Percentiles rank a stretch among this genome's conserved stretches.
These are phyloP conservation scores for Pangasius djambal DNA, from an alignment of 2,797 vertebrate species.

Conservation along the genomic window DNA sequence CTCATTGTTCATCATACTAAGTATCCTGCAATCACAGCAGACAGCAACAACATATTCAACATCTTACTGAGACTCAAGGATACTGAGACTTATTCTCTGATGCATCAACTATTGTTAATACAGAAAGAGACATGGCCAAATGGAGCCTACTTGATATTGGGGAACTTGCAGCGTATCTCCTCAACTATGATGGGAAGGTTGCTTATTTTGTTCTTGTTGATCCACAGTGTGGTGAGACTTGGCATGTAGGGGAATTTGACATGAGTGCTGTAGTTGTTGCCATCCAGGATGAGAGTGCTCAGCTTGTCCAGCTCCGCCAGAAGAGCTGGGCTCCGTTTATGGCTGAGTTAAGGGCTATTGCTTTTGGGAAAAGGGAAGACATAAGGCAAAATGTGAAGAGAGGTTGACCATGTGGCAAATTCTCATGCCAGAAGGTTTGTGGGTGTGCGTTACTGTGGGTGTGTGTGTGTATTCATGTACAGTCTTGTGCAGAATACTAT, in stretches of 20 bases:
- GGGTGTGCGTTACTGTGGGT: neutral
- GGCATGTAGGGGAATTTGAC: slow-evolving; percentile 80
- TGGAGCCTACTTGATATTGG: slow-evolving; percentile 71
- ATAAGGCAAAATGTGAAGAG: neutral
- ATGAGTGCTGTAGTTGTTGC: slow-evolving; percentile 77
- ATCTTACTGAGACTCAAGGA: neutral
- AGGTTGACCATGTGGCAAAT: neutral
- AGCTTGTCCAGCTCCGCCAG: slow-evolving; percentile 74
- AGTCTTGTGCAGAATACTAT: neutral
- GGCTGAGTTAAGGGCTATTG: slow-evolving; percentile 67
- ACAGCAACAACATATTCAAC: neutral
- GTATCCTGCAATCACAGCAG: slow-evolving; percentile 64
- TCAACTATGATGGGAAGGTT: slow-evolving; percentile 75
- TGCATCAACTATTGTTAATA: neutral
- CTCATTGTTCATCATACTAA: slow-evolving; percentile 83
- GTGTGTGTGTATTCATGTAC: neutral
- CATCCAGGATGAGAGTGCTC: slow-evolving; percentile 78
- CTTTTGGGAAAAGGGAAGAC: neutral
- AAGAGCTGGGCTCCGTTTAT: slow-evolving; percentile 75
- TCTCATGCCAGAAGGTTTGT: neutral
- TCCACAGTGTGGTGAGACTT: slow-evolving; percentile 72
- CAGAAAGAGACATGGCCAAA: neutral
- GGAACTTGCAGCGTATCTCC: slow-evolving; percentile 74
- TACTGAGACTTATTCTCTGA: neutral
- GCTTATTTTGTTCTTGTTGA: slow-evolving; percentile 81